A percentile compares a stretch with the other conserved stretches of the same genome.
phyloP scores from a whole-genome alignment of 2,113 vertebrate genomes.

The Mormyrus iriodes region DNA sequence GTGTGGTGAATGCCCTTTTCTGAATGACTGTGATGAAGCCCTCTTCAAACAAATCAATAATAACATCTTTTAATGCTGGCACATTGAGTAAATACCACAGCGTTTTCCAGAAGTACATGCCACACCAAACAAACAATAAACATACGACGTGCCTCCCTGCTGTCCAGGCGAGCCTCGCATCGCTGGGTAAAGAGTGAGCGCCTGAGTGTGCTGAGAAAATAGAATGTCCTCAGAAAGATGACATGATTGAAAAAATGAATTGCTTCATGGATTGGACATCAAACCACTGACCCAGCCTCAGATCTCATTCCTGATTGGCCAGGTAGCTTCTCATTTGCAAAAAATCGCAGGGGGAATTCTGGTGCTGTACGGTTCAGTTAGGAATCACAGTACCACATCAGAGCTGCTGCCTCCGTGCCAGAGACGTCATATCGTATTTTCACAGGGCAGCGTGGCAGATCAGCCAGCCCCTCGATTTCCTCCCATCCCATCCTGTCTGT shows the following conservation, averaged over 20 bases:
- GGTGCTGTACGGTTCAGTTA: not conserved
- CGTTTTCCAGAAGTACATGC: constrained; percentile 31
- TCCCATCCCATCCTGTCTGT: not conserved
- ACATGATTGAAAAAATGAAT: not conserved
- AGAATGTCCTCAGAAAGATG: not conserved
- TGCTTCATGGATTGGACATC: not conserved
- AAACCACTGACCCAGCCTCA: not conserved
- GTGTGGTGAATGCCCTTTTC: constrained; percentile 15
- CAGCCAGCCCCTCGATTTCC: not conserved
- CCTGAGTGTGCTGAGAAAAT: constrained; percentile 3
- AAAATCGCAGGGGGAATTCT: not conserved
- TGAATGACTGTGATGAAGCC: constrained; percentile 21
- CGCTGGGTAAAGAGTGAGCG: not conserved
- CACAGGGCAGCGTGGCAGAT: not conserved
- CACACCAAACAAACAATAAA: constrained; percentile 25
- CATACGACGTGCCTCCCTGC: constrained; percentile 14
- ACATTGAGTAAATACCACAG: constrained; percentile 21
- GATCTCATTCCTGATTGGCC: not conserved
- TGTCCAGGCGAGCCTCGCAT: constrained; percentile 10
- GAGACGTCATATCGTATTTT: not conserved
- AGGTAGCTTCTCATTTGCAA: not conserved
- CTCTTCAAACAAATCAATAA: constrained; percentile 35
- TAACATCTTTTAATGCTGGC: constrained; percentile 25
- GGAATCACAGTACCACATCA: not conserved
- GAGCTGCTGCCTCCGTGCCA: not conserved